phyloP scores from a whole-genome alignment of 2,888 invertebrate genomes.

The Linnaemya tessellans region DNA sequence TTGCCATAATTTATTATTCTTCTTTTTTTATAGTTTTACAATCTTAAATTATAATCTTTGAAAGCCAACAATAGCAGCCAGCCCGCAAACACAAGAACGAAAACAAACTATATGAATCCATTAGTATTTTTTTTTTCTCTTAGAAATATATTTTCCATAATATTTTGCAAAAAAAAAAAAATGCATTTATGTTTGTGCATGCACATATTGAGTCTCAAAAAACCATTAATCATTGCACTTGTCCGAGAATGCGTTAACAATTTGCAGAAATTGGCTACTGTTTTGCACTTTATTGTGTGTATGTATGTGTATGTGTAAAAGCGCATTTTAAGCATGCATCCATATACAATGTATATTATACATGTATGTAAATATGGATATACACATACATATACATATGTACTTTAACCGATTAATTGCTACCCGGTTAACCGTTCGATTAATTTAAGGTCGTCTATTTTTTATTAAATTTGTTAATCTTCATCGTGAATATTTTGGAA shows the following conservation, averaged over 20 bases:
- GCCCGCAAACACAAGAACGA: neutral
- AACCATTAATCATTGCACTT: conserved; percentile 68
- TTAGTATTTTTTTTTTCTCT: conserved; percentile 39
- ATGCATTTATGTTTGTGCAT: conserved; percentile 21
- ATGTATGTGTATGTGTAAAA: neutral
- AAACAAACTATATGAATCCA: conserved; percentile 50
- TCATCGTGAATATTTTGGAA: too few species aligned
- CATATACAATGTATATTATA: too few species aligned
- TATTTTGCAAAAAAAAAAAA: conserved; percentile 32
- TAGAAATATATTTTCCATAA: conserved; percentile 14
- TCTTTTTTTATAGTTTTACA: conserved; percentile 45
- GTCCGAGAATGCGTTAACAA: conserved; percentile 71
- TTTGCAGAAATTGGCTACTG: conserved; percentile 71
- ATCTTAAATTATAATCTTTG: conserved; percentile 61
- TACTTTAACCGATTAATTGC: too few species aligned
- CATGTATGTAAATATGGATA: neutral
- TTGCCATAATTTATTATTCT: conserved; percentile 60
- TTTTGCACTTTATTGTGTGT: conserved; percentile 52
- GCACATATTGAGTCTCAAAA: conserved; percentile 52
- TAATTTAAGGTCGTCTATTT: too few species aligned
- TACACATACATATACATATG: too few species aligned
- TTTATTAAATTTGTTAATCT: too few species aligned
- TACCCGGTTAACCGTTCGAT: too few species aligned
- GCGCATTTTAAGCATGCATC: too few species aligned
- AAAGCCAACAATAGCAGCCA: conserved; percentile 29